phyloP scores from a whole-genome alignment of 2,113 vertebrate genomes.

The Nannobrachium achirus region DNA sequence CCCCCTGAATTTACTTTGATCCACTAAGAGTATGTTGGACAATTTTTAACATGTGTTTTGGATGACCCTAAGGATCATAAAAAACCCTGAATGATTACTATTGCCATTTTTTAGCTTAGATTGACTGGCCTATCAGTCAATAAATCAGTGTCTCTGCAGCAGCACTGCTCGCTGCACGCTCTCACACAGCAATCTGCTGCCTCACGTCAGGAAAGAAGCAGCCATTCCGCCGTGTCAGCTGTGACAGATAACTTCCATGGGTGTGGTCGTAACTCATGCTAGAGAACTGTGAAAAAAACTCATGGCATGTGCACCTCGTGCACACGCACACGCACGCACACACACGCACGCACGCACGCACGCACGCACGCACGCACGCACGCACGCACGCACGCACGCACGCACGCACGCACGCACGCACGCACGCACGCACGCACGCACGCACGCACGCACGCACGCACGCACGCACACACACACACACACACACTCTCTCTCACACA shows the following conservation, averaged over 20 bases:
- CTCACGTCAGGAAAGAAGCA: constrained; percentile 63
- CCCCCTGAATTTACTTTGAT: too few relatives aligned
- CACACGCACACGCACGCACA: constrained; percentile 9
- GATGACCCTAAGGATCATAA: too few relatives aligned
- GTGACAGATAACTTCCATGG: constrained; percentile 71
- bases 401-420: not conserved
- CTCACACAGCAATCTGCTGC: constrained; percentile 24
- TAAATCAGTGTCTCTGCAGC: too few relatives aligned
- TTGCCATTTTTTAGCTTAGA: too few relatives aligned
- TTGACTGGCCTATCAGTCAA: too few relatives aligned
- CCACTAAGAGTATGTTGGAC: too few relatives aligned
- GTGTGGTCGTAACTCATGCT: constrained; percentile 60
- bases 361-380: constrained; percentile 17
- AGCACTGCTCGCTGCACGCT: too few relatives aligned
- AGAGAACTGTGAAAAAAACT: constrained; percentile 45
- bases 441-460: too few relatives aligned
- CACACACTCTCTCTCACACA: constrained; percentile 4
- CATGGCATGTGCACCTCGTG: not conserved
- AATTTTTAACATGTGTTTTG: too few relatives aligned
- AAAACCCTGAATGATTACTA: too few relatives aligned
- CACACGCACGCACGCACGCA: constrained; percentile 18
- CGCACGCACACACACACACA: constrained; percentile 31
- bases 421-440: constrained; percentile 23
- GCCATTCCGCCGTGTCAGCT: constrained; percentile 65
- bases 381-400: constrained; percentile 3